Percentiles rank a stretch among this genome's conserved stretches.
Evolutionary conservation across 35 echinoderm and acorn worm genomes (phyloP).

Genomic region (Heliocidaris tuberculata): DNA sequence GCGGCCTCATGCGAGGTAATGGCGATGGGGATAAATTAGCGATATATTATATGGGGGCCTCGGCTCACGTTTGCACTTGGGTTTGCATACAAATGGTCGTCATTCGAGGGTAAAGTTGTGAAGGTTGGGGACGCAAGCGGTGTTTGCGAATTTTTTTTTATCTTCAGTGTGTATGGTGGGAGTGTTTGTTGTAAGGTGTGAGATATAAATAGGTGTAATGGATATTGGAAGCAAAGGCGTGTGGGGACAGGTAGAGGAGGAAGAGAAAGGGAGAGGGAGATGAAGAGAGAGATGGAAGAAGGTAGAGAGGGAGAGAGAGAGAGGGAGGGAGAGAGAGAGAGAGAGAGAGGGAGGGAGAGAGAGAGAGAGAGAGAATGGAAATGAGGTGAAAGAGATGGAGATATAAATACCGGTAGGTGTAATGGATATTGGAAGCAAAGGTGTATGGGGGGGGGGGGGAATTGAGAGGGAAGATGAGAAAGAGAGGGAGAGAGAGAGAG

Average conservation of each 20-base stretch:
- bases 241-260: background rate
- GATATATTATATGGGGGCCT: slow-evolving; percentile 7
- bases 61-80: background rate
- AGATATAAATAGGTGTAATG: background rate
- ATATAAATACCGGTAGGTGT: too few relatives aligned
- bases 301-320: background rate
- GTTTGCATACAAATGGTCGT: background rate
- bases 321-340: background rate
- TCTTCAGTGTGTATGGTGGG: background rate
- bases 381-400: background rate
- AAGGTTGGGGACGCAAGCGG: background rate
- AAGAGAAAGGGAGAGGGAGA: background rate
- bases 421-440: too few relatives aligned
- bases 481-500: too few relatives aligned
- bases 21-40: background rate
- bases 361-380: background rate
- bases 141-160: background rate
- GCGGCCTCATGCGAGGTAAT: background rate
- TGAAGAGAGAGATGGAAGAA: background rate
- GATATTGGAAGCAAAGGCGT: background rate
- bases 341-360: background rate
- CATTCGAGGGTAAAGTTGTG: background rate
- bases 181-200: background rate
- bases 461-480: too few relatives aligned
- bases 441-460: too few relatives aligned